Conservation (phyloP, 2,888 invertebrate genomes). For the Nomada fabriciana region DNA sequence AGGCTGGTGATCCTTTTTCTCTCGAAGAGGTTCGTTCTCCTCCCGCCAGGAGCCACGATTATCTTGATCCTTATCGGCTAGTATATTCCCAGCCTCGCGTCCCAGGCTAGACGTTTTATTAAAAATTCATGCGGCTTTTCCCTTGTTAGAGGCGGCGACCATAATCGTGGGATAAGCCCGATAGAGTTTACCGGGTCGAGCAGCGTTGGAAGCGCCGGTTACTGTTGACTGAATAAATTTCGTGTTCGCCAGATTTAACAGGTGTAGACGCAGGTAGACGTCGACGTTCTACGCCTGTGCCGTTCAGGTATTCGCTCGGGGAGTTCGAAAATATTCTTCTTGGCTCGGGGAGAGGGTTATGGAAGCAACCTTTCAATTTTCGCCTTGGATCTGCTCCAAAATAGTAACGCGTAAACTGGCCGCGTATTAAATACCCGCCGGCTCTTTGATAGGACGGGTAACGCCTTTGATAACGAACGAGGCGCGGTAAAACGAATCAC, state of each 20-base stretch:
- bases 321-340: background rate
- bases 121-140: slow-evolving; percentile 3
- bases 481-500: slow-evolving; percentile 23
- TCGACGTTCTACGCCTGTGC: background rate
- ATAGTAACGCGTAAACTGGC: background rate
- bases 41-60: background rate
- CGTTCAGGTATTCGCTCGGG: background rate
- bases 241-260: too few relatives aligned
- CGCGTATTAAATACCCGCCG: slow-evolving; percentile 29
- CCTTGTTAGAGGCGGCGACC: too few relatives aligned
- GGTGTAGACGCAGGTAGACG: background rate
- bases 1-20: background rate
- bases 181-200: background rate
- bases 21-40: background rate
- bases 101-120: background rate
- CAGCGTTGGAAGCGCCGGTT: too few relatives aligned
- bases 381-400: slow-evolving; percentile 54
- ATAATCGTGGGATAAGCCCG: background rate
- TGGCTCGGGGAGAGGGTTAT: background rate
- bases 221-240: too few relatives aligned
- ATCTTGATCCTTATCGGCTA: background rate
- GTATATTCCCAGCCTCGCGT: background rate
- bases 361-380: slow-evolving; percentile 43
- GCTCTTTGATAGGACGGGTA: background rate
- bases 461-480: slow-evolving; percentile 9